Conservation (phyloP, 2,797 vertebrate species). For the Lacerta bilineata region DNA sequence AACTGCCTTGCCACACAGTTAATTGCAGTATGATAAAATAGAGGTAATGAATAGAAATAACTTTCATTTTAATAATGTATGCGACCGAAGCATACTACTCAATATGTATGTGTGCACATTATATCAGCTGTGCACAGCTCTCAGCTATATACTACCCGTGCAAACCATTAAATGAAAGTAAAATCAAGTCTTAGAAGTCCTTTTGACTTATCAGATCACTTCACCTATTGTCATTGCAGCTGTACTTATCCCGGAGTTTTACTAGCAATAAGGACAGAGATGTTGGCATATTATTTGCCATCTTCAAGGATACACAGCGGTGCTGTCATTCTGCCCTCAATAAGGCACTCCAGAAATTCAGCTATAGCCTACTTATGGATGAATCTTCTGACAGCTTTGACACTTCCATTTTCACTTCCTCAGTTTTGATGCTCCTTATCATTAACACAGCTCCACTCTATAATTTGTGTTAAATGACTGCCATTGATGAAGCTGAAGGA, state of each 20-base stretch:
- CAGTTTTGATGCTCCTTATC: slow-evolving; percentile 70
- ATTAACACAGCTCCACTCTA: slow-evolving; percentile 69
- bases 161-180: slow-evolving; percentile 42
- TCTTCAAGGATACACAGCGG: slow-evolving; percentile 29
- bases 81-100: slow-evolving; percentile 61
- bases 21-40: slow-evolving; percentile 78
- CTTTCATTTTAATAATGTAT: slow-evolving; percentile 76
- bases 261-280: slow-evolving; percentile 72
- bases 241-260: slow-evolving; percentile 67
- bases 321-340: slow-evolving; percentile 52
- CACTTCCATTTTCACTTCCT: slow-evolving; percentile 77
- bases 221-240: slow-evolving; percentile 69
- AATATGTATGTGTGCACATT: slow-evolving; percentile 48
- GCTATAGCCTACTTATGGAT: slow-evolving; percentile 7
- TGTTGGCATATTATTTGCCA: slow-evolving; percentile 43
- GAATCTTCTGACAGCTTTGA: slow-evolving; percentile 71
- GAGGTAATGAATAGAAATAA: slow-evolving; percentile 77
- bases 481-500: slow-evolving; percentile 59
- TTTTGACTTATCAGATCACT: slow-evolving; percentile 51
- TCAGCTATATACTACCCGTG: slow-evolving; percentile 67
- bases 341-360: slow-evolving; percentile 14
- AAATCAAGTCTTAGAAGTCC: slow-evolving; percentile 70
- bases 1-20: slow-evolving; percentile 77
- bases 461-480: slow-evolving; percentile 76
- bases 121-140: slow-evolving; percentile 42